Evolutionary conservation across 2,888 invertebrate species (phyloP).

Genomic region (Dicyrtomina minuta): DNA sequence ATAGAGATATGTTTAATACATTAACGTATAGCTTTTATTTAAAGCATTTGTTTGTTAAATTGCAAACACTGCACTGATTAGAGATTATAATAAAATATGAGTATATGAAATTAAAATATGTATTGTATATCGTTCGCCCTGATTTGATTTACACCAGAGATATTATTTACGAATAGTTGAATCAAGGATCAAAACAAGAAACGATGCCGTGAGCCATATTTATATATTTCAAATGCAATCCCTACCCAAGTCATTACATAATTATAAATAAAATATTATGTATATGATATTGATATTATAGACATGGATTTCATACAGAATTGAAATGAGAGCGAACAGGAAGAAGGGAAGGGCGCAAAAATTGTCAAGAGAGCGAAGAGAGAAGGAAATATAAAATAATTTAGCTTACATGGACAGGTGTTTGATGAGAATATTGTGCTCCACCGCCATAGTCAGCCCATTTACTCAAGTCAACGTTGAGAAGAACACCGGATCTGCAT

Average conservation of each 20-base stretch:
- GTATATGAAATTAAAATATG: no score
- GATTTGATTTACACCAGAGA: background rate
- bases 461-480: conserved; percentile 81
- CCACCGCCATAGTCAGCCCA: conserved; percentile 72
- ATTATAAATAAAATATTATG: background rate
- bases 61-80: no score
- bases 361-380: background rate
- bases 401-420: conserved; percentile 51
- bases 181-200: background rate
- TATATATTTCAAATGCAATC: no score
- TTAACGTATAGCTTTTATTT: background rate
- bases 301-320: background rate
- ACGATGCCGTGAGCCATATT: no score
- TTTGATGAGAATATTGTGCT: conserved; percentile 47
- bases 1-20: background rate
- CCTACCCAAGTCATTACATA: no score
- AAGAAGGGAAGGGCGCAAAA: background rate
- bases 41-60: background rate
- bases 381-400: conserved; percentile 1
- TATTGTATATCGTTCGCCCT: no score
- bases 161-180: no score
- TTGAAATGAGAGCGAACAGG: background rate
- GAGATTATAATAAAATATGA: no score
- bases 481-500: conserved; percentile 83
- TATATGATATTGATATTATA: no score